phyloP scores from a whole-genome alignment of 2,888 invertebrate species.

The Ophion slaviceki region DNA sequence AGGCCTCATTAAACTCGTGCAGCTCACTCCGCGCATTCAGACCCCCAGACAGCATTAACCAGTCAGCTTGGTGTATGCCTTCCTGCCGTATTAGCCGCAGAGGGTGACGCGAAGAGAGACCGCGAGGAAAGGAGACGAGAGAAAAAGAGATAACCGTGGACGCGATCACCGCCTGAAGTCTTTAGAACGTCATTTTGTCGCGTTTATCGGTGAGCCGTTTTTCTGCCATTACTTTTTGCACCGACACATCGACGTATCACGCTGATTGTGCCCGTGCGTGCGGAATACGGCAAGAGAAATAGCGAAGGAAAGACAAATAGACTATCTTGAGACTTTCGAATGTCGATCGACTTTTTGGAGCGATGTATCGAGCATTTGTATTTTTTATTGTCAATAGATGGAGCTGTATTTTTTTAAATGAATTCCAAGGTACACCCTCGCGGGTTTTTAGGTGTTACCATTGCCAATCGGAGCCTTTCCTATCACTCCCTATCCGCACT shows the following conservation, averaged over 20 bases:
- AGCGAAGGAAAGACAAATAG: background rate
- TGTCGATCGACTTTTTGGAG: slow-evolving; percentile 12
- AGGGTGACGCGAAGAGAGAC: slow-evolving; percentile 15
- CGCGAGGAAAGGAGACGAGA: slow-evolving; percentile 13
- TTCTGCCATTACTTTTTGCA: slow-evolving; percentile 77
- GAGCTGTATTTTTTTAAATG: too few relatives aligned
- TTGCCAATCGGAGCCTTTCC: too few relatives aligned
- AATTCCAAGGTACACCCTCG: too few relatives aligned
- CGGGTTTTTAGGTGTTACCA: too few relatives aligned
- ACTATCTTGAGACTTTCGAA: background rate
- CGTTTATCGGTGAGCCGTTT: slow-evolving; percentile 75
- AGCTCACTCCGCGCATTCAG: slow-evolving; percentile 18
- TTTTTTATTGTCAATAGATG: background rate
- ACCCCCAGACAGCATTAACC: slow-evolving; percentile 19
- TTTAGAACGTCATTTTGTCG: slow-evolving; percentile 79
- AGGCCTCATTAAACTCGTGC: slow-evolving; percentile 72
- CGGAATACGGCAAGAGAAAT: background rate
- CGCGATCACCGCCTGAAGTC: slow-evolving; percentile 73
- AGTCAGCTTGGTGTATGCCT: slow-evolving; percentile 27
- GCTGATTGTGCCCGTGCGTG: slow-evolving; percentile 42
- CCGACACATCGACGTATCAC: slow-evolving; percentile 42
- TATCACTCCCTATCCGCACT: too few relatives aligned
- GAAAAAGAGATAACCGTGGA: slow-evolving; percentile 23
- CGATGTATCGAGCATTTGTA: background rate
- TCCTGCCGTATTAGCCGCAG: slow-evolving; percentile 21